These are phyloP conservation scores for Casuarius casuarius DNA, from an alignment of 2,113 vertebrate genomes.

Conservation along the genomic window DNA sequence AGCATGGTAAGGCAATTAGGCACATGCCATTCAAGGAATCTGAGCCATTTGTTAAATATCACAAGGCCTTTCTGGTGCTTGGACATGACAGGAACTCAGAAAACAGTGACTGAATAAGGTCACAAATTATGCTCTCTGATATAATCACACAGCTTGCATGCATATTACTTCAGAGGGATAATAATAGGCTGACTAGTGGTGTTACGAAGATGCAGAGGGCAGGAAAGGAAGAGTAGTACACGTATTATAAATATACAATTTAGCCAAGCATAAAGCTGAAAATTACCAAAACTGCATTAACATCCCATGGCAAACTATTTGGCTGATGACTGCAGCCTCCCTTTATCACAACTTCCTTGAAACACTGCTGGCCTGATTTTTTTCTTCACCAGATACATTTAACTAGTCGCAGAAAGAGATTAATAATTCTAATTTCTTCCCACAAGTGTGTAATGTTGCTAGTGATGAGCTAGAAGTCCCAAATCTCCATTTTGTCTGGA, in stretches of 20 bases:
- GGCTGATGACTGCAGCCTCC: background rate
- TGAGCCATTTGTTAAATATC: background rate
- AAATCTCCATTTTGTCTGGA: background rate
- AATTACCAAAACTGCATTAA: background rate
- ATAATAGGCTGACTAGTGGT: background rate
- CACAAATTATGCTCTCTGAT: background rate
- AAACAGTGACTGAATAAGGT: background rate
- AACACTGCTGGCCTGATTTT: background rate
- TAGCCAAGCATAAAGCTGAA: background rate
- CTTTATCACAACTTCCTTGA: background rate
- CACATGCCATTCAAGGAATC: background rate
- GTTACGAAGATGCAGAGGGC: background rate
- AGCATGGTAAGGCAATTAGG: background rate
- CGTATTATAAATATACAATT: background rate
- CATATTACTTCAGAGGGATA: background rate
- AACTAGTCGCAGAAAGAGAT: background rate
- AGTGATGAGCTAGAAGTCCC: background rate
- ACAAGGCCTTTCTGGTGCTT: background rate
- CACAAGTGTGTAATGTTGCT: background rate
- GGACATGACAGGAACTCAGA: background rate
- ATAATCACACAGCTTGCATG: background rate
- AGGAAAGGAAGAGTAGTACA: background rate
- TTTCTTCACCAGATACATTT: background rate
- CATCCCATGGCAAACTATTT: background rate
- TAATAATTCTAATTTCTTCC: background rate